Conservation (phyloP, 2,797 vertebrate species). For the Gila robusta region DNA sequence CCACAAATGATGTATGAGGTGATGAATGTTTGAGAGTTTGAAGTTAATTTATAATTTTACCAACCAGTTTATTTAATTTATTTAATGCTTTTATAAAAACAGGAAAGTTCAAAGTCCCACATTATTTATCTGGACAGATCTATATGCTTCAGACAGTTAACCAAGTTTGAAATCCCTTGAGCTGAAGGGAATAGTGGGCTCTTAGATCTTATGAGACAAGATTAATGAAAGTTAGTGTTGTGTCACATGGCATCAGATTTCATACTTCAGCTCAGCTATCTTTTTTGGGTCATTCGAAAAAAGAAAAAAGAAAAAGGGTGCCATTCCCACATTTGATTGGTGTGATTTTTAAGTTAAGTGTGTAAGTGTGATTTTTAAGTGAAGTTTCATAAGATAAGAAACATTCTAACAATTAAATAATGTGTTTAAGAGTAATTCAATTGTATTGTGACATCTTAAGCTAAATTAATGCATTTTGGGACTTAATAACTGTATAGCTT, state of each 20-base stretch:
- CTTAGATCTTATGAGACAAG: slow-evolving; percentile 29
- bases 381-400: neutral
- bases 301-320: neutral
- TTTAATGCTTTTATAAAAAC: slow-evolving; percentile 8
- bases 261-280: neutral
- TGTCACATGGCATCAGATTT: slow-evolving; percentile 4
- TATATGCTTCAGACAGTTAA: slow-evolving; percentile 26
- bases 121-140: slow-evolving; percentile 2
- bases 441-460: neutral
- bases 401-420: neutral
- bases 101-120: slow-evolving; percentile 25
- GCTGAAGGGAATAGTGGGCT: slow-evolving; percentile 21
- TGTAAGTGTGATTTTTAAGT: neutral
- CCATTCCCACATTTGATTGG: too few relatives aligned
- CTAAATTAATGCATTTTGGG: neutral
- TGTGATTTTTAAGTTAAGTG: too few relatives aligned
- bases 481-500: neutral
- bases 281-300: neutral
- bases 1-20: too few relatives aligned
- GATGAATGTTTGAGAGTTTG: neutral
- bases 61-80: neutral
- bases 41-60: slow-evolving; percentile 4
- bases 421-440: neutral
- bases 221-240: slow-evolving; percentile 10
- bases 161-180: slow-evolving; percentile 22